These are phyloP conservation scores for Grus americana DNA, from an alignment of 2,113 vertebrate genomes.

Conservation along the genomic window DNA sequence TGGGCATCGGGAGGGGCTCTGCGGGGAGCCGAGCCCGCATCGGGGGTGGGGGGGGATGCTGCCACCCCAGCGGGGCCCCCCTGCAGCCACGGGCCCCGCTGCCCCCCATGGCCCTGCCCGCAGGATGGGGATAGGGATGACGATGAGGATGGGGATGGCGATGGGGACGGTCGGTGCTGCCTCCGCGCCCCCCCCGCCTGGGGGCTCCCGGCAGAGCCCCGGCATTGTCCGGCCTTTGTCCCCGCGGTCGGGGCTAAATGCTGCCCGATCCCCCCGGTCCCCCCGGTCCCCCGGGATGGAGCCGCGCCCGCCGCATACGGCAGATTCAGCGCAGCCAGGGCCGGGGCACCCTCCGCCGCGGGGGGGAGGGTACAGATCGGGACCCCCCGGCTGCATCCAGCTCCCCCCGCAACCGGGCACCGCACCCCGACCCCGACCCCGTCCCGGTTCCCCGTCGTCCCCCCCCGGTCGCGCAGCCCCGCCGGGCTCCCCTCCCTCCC, in stretches of 20 bases:
- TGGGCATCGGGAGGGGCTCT: background rate
- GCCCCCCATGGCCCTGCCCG: background rate
- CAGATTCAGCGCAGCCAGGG: background rate
- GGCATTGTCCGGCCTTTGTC: background rate
- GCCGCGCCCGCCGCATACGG: background rate
- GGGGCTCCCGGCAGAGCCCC: background rate
- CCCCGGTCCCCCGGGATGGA: background rate
- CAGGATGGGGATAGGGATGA: background rate
- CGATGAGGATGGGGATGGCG: too few species aligned
- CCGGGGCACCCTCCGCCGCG: background rate
- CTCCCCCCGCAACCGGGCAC: background rate
- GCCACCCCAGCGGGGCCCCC: background rate
- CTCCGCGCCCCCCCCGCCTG: background rate
- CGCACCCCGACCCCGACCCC: background rate
- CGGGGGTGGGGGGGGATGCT: background rate
- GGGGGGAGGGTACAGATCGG: background rate
- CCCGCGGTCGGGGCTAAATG: background rate
- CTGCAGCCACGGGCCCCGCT: background rate
- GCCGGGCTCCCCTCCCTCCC: too few species aligned
- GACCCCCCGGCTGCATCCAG: background rate
- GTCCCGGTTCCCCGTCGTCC: background rate
- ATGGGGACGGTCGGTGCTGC: background rate
- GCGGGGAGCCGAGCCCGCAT: background rate
- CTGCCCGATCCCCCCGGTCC: background rate
- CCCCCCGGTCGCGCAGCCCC: background rate